These are phyloP conservation scores for Ceriagrion tenellum DNA, from an alignment of 2,888 invertebrate species.

Conservation along the genomic window DNA sequence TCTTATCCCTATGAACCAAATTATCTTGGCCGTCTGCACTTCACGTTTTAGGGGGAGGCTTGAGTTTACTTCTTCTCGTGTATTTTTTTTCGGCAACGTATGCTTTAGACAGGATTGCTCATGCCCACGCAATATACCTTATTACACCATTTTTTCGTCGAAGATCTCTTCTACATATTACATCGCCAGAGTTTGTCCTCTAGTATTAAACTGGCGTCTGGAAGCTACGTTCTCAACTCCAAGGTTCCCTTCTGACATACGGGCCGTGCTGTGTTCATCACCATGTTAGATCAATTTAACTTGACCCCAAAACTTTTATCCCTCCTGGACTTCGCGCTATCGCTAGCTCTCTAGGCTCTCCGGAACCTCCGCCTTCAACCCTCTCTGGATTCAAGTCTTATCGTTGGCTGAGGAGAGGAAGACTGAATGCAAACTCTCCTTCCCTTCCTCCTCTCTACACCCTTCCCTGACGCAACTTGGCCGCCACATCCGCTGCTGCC, in stretches of 20 bases:
- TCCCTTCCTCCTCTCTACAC: neutral
- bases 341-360: neutral
- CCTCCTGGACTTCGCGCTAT: slow-evolving; percentile 6
- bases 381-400: neutral
- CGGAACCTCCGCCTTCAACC: neutral
- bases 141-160: too few species aligned
- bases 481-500: slow-evolving; percentile 44
- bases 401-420: neutral
- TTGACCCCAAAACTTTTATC: slow-evolving; percentile 9
- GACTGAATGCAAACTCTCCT: neutral
- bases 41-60: too few species aligned
- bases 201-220: neutral
- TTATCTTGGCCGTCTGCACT: too few species aligned
- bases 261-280: neutral
- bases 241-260: neutral
- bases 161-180: too few species aligned
- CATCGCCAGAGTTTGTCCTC: neutral
- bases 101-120: too few species aligned
- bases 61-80: too few species aligned
- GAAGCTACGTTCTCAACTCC: neutral
- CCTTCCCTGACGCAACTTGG: neutral
- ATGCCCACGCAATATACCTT: too few species aligned
- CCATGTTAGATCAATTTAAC: neutral
- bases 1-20: too few species aligned
- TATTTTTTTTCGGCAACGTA: too few species aligned